These are phyloP conservation scores for Aradophagus sp. DNA, from an alignment of 1,140 invertebrate species.

Conservation along the genomic window DNA sequence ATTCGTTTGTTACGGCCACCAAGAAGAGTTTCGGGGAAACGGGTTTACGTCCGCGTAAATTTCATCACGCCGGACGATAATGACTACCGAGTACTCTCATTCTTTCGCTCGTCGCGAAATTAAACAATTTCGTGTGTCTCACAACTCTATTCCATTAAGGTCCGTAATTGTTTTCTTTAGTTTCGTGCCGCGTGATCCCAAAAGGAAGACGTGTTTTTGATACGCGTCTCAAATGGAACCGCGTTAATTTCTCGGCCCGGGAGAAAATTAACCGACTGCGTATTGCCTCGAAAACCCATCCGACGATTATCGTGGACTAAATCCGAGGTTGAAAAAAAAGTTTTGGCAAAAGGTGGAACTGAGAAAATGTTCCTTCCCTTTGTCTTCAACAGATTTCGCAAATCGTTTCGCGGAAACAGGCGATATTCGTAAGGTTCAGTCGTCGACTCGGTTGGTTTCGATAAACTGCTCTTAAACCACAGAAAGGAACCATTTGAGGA, in stretches of 20 bases:
- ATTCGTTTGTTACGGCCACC: conserved; percentile 52
- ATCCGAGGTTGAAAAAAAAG: no score
- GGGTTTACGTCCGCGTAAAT: conserved; percentile 58
- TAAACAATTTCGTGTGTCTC: conserved; percentile 54
- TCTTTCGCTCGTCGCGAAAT: conserved; percentile 50
- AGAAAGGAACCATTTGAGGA: no score
- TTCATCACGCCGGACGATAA: conserved; percentile 55
- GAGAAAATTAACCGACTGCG: conserved; percentile 40
- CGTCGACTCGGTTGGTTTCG: no score
- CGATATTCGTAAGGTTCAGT: no score
- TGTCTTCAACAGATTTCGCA: no score
- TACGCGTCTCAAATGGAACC: conserved; percentile 30
- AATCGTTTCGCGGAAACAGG: no score
- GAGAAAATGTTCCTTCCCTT: no score
- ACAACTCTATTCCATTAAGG: conserved; percentile 55
- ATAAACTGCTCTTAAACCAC: no score
- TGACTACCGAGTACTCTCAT: conserved; percentile 54
- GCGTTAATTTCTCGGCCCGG: conserved; percentile 13
- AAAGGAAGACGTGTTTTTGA: conserved; percentile 36
- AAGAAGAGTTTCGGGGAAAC: conserved; percentile 43
- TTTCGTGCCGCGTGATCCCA: conserved; percentile 20
- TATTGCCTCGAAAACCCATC: conserved; percentile 21
- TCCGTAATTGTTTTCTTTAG: conserved; percentile 48
- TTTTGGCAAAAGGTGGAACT: no score
- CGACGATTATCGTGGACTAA: no score